phyloP scores from a whole-genome alignment of 1,140 invertebrate species.

The Maniola jurtina region DNA sequence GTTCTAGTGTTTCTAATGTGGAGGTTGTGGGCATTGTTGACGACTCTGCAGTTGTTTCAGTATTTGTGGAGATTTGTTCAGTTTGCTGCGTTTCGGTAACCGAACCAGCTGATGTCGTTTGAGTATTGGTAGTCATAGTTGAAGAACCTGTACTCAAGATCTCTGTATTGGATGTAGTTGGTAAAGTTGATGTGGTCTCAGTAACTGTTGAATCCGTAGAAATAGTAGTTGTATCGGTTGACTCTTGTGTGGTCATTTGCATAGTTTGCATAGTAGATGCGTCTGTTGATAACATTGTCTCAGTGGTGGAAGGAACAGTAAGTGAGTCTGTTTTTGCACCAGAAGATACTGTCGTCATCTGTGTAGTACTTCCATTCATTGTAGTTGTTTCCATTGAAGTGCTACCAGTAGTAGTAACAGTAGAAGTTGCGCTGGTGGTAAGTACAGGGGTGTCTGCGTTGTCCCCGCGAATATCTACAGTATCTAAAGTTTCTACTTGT shows the following conservation, averaged over 20 bases:
- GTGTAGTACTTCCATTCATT: not conserved
- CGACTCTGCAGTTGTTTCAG: constrained; percentile 24
- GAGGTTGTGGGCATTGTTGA: constrained; percentile 35
- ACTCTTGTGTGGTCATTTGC: not conserved
- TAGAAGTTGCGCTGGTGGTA: constrained; percentile 9
- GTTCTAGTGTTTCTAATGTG: constrained; percentile 55
- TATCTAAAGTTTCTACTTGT: constrained; percentile 45
- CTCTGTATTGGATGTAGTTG: constrained; percentile 1
- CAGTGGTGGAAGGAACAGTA: constrained; percentile 4
- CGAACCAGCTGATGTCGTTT: constrained; percentile 19
- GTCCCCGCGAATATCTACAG: constrained; percentile 42
- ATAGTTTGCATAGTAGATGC: not conserved
- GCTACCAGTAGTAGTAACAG: not conserved
- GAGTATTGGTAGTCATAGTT: constrained; percentile 13
- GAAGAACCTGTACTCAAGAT: not conserved
- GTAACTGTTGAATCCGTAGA: constrained; percentile 15
- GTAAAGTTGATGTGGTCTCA: constrained; percentile 18
- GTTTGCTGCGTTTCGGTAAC: constrained; percentile 15
- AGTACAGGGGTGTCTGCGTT: constrained; percentile 30
- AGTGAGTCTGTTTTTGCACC: not conserved
- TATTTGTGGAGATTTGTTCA: constrained; percentile 15
- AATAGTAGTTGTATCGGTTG: not conserved
- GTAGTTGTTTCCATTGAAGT: not conserved
- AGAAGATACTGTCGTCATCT: not conserved
- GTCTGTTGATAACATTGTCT: not conserved